Base-by-base conservation (phyloP, 2,888 invertebrate species). In the Aproaerema taeniolella region DNA sequence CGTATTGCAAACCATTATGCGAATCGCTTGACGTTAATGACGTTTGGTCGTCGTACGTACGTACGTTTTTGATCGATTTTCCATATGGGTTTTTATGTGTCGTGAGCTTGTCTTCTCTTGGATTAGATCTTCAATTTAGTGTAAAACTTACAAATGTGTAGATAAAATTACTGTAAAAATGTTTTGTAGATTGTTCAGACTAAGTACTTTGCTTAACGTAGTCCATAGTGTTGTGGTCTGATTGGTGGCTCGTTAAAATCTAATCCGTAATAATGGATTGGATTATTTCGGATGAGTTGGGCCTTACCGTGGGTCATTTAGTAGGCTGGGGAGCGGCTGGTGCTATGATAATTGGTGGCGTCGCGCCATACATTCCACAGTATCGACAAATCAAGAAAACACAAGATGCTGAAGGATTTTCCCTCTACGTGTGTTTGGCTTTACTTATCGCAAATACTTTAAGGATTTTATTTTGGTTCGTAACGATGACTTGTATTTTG, bases 391-490 rank as follows among this genome's bases (percentile, higher is more conserved):
- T 99, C 46, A 93, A 91, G 69, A 91, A 89, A 57, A 93, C 95
- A 24, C 94, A 95, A 75, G 97, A 98, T 88, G 93, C 97, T 10
- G 97, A 98, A 59, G 99, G 99, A 8, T 99, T 99, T 83, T 99
- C 99, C 0, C 87, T 97, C 32, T 95, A 96, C 74, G 99, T 99
- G 38, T 99, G 99, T 76, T 89, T 99, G 55, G 95, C 97, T 14
- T 90, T 99, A 39, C 89, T 99, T 34, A 90, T 98, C 66, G 99
- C 99, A 45, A 99, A 99, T 76, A 98, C 96, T 39, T 89, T 99
- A 49, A 91, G 99, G 67, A 98, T 99, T 70, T 88, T 98, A 62
- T 99, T 99, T 88, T 99, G 99, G 99, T 99, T 88, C 87, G 92
- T 87, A 57, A 3, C 15, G 5, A 28, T 10, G 14, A 12, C 7